These are phyloP conservation scores for Drosophila acutilabella DNA, from an alignment of 2,888 invertebrate genomes.

Conservation along the genomic window DNA sequence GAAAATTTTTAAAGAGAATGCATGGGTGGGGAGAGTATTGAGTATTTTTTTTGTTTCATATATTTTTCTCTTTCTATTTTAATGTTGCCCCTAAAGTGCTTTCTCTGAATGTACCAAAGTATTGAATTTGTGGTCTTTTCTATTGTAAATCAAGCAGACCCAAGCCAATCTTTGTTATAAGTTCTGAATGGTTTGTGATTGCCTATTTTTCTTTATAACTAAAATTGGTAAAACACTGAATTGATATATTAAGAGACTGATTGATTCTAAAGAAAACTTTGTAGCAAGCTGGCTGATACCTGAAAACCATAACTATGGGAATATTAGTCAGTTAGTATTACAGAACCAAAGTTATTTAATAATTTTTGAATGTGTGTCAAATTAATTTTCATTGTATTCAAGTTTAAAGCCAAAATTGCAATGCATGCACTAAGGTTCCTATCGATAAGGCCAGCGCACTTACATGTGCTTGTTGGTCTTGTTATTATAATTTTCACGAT, in stretches of 20 bases:
- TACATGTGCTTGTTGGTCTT: constrained; percentile 19
- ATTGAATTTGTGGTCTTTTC: constrained; percentile 36
- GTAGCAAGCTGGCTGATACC: no score
- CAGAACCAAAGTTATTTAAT: no score
- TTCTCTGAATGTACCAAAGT: constrained; percentile 28
- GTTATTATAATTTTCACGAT: constrained; percentile 23
- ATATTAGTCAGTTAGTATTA: no score
- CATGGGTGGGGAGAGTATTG: not conserved
- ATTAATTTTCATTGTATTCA: no score
- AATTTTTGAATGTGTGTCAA: no score
- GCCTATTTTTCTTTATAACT: no score
- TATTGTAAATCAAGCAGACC: constrained; percentile 45
- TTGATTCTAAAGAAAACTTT: no score
- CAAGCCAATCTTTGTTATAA: constrained; percentile 30
- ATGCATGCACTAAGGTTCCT: not conserved
- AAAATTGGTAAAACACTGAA: no score
- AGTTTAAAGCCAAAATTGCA: not conserved
- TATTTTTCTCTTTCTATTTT: not conserved
- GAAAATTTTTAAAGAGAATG: constrained; percentile 9
- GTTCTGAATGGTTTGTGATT: no score
- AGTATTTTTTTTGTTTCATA: not conserved
- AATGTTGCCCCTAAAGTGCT: constrained; percentile 46
- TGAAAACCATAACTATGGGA: no score
- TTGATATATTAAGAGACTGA: no score
- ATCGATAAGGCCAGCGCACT: not conserved